These are phyloP conservation scores for Ictalurus furcatus DNA, from an alignment of 2,113 vertebrate species.

Conservation along the genomic window DNA sequence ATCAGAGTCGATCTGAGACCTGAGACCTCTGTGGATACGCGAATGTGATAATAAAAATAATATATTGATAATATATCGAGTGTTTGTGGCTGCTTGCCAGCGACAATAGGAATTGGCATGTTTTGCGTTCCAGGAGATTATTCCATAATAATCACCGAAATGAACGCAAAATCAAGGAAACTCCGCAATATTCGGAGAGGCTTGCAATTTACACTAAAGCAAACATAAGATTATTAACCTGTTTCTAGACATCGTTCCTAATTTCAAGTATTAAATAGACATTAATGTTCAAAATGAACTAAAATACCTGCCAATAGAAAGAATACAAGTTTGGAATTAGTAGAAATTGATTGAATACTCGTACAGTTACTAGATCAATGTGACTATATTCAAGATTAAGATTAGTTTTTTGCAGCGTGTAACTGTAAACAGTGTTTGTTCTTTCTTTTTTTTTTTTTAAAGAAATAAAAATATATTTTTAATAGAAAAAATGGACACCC, in stretches of 20 bases:
- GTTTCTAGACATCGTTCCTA: not conserved
- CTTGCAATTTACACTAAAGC: not conserved
- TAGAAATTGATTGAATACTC: no score
- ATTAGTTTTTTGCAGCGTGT: no score
- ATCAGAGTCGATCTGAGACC: not conserved
- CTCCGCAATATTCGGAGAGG: no score
- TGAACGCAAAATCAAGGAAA: no score
- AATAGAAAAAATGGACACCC: not conserved
- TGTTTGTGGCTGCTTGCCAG: not conserved
- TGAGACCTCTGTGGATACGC: not conserved
- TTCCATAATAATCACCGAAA: no score
- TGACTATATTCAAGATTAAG: no score
- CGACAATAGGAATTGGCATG: no score
- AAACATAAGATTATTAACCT: not conserved
- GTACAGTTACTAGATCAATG: no score
- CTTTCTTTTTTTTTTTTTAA: no score
- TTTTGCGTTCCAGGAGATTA: not conserved
- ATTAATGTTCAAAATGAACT: not conserved
- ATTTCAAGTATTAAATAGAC: not conserved
- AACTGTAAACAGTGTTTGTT: no score
- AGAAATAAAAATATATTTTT: no score
- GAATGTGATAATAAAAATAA: not conserved
- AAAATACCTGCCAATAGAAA: not conserved
- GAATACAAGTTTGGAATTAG: no score
- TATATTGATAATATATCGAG: not conserved